Evolutionary conservation across 2,888 invertebrate species (phyloP), one percentile per base, ranked within the genome.

Genomic region (Listrodromus nycthemerus): DNA sequence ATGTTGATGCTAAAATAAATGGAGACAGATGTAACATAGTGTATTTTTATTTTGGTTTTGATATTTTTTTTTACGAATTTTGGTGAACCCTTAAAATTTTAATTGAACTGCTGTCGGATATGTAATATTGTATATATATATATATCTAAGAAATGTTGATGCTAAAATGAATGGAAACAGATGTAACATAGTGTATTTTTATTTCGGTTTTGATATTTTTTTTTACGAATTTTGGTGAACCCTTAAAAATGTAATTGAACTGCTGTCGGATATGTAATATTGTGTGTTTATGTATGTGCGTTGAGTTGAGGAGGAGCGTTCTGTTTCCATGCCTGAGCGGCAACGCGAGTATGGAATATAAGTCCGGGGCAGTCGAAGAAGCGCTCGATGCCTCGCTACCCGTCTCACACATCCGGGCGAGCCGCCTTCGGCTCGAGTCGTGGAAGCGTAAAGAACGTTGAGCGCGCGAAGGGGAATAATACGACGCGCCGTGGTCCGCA

Each of bases 331-430:
- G 78, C 52, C 75, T 79, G 71, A 67, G 80, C 78, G 58, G 79
- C 41, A 81, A 55, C 63, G 66, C 70, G 66, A 78, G 61, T 78
- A 50, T 75, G 75, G 78, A 41, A 41, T 41, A 84, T 76, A 81
- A 84, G 84, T 84, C 78, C 78, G 74, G 75, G 66, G 78, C 74
- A 75, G 79, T 70, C 84, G 75, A 84, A 84, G 58, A 75, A 81
- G 81, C 81, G 67, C 81, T 79, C 84, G 84, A 81, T 81, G 84
- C 84, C 75, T 81, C 84, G 81, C 81, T 84, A 84, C 78, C 78
- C 78, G 84, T 84, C 84, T 84, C 78, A 79, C 82, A 84, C 84
- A 84, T 84, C 84, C 84, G 84, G 84, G 84, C 81, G 71, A n/a
- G 66, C 30, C 73, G 74, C 84, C 41, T 83, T 83, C 80, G 71